Conservation (phyloP, 1,140 invertebrate species). For the Drosophila nasuta region DNA sequence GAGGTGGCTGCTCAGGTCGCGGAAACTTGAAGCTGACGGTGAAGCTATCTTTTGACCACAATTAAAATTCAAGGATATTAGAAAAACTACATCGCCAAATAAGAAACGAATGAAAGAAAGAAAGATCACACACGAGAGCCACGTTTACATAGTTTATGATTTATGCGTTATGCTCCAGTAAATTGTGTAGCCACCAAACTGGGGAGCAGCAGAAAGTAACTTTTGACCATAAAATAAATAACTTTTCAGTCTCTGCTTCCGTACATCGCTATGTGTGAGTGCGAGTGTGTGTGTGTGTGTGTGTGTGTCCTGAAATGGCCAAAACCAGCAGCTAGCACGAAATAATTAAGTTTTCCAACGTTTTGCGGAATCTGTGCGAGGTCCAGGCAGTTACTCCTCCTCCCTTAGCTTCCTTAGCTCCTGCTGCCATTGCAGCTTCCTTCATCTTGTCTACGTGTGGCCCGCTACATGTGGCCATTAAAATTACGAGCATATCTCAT, state of each 20-base stretch:
- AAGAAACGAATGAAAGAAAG: not conserved
- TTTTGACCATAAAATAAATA: slow-evolving; percentile 84
- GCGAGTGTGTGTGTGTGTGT: slow-evolving; percentile 8
- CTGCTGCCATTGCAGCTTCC: not conserved
- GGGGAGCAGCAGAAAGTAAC: slow-evolving; percentile 74
- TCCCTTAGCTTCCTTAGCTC: not conserved
- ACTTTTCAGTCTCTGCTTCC: slow-evolving; percentile 69
- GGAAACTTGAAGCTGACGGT: not conserved
- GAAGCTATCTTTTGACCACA: not conserved
- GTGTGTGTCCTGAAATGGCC: slow-evolving; percentile 63
- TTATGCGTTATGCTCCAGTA: slow-evolving; percentile 66
- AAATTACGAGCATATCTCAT: slow-evolving; percentile 72
- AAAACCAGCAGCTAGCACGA: slow-evolving; percentile 61
- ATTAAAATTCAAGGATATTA: slow-evolving; percentile 11
- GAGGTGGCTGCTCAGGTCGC: not conserved
- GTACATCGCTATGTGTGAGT: slow-evolving; percentile 23
- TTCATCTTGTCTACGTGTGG: slow-evolving; percentile 69
- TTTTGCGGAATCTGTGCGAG: slow-evolving; percentile 68
- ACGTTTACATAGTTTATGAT: slow-evolving; percentile 75
- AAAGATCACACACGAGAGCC: slow-evolving; percentile 44
- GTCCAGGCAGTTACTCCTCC: slow-evolving; percentile 17
- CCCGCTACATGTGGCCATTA: slow-evolving; percentile 77
- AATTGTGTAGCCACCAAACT: slow-evolving; percentile 56
- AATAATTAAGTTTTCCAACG: slow-evolving; percentile 82
- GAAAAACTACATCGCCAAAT: not conserved